Evolutionary conservation across 2,797 vertebrate species (phyloP).

Genomic region (Chiroxiphia lanceolata): DNA sequence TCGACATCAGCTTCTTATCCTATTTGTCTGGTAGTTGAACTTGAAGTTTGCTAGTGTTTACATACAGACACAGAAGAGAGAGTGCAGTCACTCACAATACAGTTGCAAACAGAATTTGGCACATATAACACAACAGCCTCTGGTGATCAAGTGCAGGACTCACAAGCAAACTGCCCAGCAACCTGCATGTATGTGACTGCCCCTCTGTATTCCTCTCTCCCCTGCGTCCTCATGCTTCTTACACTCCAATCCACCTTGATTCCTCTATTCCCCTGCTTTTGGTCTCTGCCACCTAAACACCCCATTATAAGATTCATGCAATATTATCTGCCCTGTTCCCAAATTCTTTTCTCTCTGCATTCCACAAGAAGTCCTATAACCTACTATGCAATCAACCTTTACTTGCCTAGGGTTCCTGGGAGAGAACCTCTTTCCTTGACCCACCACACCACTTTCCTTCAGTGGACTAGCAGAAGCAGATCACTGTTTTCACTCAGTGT

Average conservation of each 20-base stretch:
- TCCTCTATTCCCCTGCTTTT: neutral
- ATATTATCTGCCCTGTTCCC: neutral
- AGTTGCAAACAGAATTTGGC: neutral
- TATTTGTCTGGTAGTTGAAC: neutral
- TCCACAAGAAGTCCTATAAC: neutral
- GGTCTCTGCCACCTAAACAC: neutral
- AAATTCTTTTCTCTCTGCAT: neutral
- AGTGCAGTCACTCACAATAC: rapidly evolving
- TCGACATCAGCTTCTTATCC: neutral
- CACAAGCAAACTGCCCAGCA: neutral
- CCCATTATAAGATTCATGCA: neutral
- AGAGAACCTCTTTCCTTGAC: neutral
- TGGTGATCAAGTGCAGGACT: neutral
- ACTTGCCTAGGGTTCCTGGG: neutral
- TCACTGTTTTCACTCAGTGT: too few species aligned
- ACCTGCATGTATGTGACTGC: rapidly evolving
- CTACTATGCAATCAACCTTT: neutral
- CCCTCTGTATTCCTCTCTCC: neutral
- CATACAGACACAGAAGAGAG: neutral
- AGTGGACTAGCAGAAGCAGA: neutral
- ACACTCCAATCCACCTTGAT: neutral
- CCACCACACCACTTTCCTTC: neutral
- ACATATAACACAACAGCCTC: neutral
- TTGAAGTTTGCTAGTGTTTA: neutral
- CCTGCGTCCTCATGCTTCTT: neutral